Base-by-base conservation (phyloP, 1,140 invertebrate species). In the Hypsibius dujardini region DNA sequence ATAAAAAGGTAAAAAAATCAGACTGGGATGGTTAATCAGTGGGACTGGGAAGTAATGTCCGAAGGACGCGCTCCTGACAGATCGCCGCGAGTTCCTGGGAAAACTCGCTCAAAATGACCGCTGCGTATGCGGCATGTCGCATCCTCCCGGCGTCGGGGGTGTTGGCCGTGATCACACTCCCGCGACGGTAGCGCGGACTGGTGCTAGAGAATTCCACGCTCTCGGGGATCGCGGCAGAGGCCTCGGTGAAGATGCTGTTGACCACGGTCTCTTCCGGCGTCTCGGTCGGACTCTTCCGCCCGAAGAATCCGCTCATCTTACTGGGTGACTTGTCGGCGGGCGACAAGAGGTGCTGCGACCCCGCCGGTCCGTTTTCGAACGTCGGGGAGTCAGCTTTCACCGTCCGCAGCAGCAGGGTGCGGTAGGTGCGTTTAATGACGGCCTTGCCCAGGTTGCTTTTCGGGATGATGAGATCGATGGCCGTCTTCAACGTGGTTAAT, bases 1-100 rank as follows among this genome's bases (percentile, higher is more conserved):
- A n/a, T n/a, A n/a, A n/a, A n/a, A n/a, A 56, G 50, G 45, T 42
- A 67, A 67, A 67, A 67, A 67, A 67, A 14, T 67, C 62, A 67
- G 62, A 42, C 7, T n/a, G n/a, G n/a, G n/a, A n/a, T n/a, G n/a
- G n/a, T n/a, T n/a, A n/a, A n/a, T n/a, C n/a, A n/a, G n/a, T n/a
- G n/a, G n/a, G n/a, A n/a, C n/a, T n/a, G n/a, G n/a, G n/a, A n/a
- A n/a, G n/a, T n/a, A n/a, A n/a, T n/a, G 62, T 42, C 62, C 7
- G 42, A 7, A 67, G 7, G 3, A 42, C 62, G 12, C 42, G 12
- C 45, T 67, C 62, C 3, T 67, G 62, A 42, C 7, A 7, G 3
- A 67, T 67, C 7, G 62, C 62, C 7, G 62, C 62, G 12, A 67
- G 40, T 42, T 67, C 62, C 62, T 67, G 62, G 62, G 42, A 3